These are phyloP conservation scores for Priapulus caudatus DNA, from an alignment of 2,888 invertebrate species.

Conservation along the genomic window DNA sequence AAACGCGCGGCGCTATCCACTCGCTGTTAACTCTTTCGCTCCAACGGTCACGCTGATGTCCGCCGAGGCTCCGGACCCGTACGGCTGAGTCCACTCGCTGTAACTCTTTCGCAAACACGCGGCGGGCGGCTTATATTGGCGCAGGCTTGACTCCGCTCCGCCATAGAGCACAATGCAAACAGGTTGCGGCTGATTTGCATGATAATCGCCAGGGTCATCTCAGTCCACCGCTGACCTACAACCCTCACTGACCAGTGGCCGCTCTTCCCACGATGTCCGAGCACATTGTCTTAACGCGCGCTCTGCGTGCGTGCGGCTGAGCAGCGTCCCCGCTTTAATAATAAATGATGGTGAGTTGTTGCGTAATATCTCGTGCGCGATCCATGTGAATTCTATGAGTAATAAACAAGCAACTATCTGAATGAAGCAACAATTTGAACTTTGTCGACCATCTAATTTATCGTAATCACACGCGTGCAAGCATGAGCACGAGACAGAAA, in stretches of 20 bases:
- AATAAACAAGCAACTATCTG: too few species aligned
- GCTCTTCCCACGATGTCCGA: not conserved
- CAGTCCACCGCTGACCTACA: not conserved
- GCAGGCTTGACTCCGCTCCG: not conserved
- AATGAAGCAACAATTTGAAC: too few species aligned
- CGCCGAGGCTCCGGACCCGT: not conserved
- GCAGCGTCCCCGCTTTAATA: too few species aligned
- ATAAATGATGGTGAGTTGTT: too few species aligned
- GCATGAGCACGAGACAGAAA: too few species aligned
- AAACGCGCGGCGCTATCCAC: too few species aligned
- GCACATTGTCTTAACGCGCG: not conserved
- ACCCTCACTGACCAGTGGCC: not conserved
- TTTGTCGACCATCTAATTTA: too few species aligned
- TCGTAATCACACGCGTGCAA: too few species aligned
- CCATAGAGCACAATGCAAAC: not conserved
- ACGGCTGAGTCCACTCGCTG: not conserved
- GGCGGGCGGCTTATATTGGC: not conserved
- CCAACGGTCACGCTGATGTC: not conserved
- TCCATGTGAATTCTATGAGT: too few species aligned
- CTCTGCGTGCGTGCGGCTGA: too few species aligned
- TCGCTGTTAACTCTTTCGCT: not conserved
- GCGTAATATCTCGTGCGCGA: too few species aligned
- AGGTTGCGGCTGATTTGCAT: not conserved
- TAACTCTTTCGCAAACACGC: not conserved
- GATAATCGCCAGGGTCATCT: not conserved